These are phyloP conservation scores for Cataglyphis albicans DNA, from an alignment of 2,888 invertebrate genomes.

Conservation along the genomic window DNA sequence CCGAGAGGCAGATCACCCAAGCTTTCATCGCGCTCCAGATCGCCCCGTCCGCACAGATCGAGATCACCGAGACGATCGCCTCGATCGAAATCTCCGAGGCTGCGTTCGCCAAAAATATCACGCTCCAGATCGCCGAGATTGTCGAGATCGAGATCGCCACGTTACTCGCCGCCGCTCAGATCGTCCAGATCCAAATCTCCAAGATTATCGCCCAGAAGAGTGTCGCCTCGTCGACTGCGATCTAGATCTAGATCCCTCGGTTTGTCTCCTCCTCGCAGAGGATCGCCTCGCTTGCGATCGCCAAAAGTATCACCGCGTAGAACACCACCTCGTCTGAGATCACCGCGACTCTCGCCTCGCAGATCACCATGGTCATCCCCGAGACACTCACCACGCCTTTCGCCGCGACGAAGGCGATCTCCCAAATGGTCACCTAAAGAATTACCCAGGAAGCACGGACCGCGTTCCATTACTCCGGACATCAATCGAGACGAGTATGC, in stretches of 20 bases:
- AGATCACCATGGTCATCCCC: conserved; percentile 77
- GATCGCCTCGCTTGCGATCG: conserved; percentile 61
- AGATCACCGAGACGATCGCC: conserved; percentile 67
- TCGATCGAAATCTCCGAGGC: conserved; percentile 62
- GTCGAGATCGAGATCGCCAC: conserved; percentile 76
- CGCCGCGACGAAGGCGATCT: conserved; percentile 76
- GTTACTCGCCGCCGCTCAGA: conserved; percentile 67
- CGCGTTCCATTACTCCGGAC: conserved; percentile 75
- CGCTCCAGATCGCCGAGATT: conserved; percentile 72
- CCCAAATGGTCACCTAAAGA: conserved; percentile 80
- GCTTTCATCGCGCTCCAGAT: conserved; percentile 73
- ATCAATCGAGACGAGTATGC: conserved; percentile 57
- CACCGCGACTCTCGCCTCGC: conserved; percentile 74
- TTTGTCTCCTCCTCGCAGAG: conserved; percentile 72
- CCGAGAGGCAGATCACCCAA: conserved; percentile 79
- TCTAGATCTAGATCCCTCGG: conserved; percentile 76
- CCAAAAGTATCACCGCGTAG: conserved; percentile 69
- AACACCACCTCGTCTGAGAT: conserved; percentile 69
- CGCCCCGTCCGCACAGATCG: conserved; percentile 72
- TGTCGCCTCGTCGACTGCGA: conserved; percentile 63
- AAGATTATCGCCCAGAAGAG: conserved; percentile 74
- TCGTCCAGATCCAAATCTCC: conserved; percentile 77
- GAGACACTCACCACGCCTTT: conserved; percentile 77
- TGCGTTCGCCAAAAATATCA: conserved; percentile 73
- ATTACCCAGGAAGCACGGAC: conserved; percentile 69